A percentile compares a stretch with the other conserved stretches of the same genome.
phyloP scores from a whole-genome alignment of 2,888 invertebrate species.

The Lomographa bimaculata region DNA sequence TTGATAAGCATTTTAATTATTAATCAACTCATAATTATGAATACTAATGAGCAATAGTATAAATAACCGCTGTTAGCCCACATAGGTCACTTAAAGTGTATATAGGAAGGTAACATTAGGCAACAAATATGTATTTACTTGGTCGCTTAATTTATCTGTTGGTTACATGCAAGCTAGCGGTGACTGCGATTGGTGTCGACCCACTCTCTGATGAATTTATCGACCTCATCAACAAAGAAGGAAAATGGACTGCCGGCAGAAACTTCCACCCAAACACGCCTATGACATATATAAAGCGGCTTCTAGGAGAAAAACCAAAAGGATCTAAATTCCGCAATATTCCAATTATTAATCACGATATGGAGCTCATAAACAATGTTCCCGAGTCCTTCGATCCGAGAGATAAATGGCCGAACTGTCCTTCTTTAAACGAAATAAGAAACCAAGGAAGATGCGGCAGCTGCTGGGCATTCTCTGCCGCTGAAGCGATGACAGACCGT shows the following conservation, averaged over 20 bases:
- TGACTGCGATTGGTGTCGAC: constrained; percentile 3
- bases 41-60: no score
- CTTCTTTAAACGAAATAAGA: constrained; percentile 87
- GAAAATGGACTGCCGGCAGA: constrained; percentile 89
- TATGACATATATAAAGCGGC: constrained; percentile 76
- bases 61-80: no score
- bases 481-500: constrained; percentile 91
- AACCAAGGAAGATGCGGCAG: constrained; percentile 93
- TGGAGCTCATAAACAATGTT: constrained; percentile 46
- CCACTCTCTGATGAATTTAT: constrained; percentile 88
- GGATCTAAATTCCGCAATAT: neutral
- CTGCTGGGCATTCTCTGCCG: constrained; percentile 93
- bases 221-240: constrained; percentile 85
- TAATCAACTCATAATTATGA: no score
- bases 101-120: no score
- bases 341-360: constrained; percentile 1
- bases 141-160: no score
- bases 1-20: no score
- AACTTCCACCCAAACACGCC: constrained; percentile 86
- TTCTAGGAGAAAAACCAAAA: constrained; percentile 2
- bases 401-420: constrained; percentile 89
- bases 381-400: constrained; percentile 91
- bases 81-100: no score
- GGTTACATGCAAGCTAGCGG: no score
- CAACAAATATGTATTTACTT: no score